A percentile compares a stretch with the other conserved stretches of the same genome.
Conservation (phyloP, 2,888 invertebrate species). For the Microdon myrmicae region DNA sequence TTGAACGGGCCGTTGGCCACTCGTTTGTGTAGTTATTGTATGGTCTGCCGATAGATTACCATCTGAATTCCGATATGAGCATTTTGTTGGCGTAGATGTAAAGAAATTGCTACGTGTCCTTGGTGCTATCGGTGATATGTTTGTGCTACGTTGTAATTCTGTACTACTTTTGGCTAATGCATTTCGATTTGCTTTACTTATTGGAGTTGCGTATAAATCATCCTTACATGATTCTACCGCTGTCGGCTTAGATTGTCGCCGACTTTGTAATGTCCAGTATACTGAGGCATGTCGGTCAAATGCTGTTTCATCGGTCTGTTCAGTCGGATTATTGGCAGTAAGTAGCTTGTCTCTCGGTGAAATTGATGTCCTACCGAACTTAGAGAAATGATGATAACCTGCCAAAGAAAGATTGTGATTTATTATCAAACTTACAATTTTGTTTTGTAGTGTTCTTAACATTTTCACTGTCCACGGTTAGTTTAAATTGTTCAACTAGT, state of each 20-base stretch:
- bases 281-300: conserved; percentile 68
- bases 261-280: conserved; percentile 72
- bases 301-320: conserved; percentile 56
- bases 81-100: conserved; percentile 74
- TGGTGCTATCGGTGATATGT: conserved; percentile 77
- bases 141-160: conserved; percentile 54
- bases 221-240: conserved; percentile 59
- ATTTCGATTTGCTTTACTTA: conserved; percentile 60
- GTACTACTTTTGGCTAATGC: conserved; percentile 34
- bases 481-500: too few species aligned
- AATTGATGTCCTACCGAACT: conserved; percentile 42
- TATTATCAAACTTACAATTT: background rate
- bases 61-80: conserved; percentile 50
- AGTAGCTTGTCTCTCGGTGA: conserved; percentile 24
- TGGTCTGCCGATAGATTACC: conserved; percentile 26
- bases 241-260: conserved; percentile 59
- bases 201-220: conserved; percentile 65
- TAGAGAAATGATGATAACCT: conserved; percentile 76
- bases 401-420: conserved; percentile 54
- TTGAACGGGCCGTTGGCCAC: conserved; percentile 55
- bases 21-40: conserved; percentile 60
- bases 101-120: conserved; percentile 72
- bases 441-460: background rate
- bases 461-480: conserved; percentile 11
- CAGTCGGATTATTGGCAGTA: conserved; percentile 32